Conservation (phyloP, 2,113 vertebrate species). For the Carlito syrichta region DNA sequence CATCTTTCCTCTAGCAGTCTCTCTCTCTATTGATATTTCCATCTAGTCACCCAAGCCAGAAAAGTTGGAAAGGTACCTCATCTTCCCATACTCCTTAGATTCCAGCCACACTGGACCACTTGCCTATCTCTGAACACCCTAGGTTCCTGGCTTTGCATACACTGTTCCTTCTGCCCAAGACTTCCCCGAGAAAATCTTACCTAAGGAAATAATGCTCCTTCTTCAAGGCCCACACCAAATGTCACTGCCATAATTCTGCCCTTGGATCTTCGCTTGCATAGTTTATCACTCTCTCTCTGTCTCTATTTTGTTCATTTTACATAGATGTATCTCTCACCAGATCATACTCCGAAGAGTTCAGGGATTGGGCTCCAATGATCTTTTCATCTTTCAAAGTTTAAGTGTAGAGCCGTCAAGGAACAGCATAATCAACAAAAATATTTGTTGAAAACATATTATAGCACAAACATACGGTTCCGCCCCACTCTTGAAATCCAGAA, state of each 20-base stretch:
- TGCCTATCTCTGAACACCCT: background rate
- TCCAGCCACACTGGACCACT: background rate
- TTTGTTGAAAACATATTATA: background rate
- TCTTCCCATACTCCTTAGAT: background rate
- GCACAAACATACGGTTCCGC: background rate
- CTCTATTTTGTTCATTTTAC: background rate
- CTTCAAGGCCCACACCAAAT: background rate
- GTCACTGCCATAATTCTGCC: background rate
- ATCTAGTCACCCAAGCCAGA: background rate
- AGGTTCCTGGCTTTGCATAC: background rate
- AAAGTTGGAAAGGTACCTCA: background rate
- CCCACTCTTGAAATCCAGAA: background rate
- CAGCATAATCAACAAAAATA: background rate
- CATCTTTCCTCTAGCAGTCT: slow-evolving; percentile 7
- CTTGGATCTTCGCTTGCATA: background rate
- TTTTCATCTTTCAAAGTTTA: background rate
- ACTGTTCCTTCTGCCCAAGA: background rate
- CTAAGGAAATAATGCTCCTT: background rate
- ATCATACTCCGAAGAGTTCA: background rate
- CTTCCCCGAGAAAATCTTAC: background rate
- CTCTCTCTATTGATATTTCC: background rate
- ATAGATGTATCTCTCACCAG: background rate
- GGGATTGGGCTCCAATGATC: background rate
- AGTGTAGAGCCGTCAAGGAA: background rate
- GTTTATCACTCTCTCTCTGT: background rate